Evolutionary conservation across 2,888 invertebrate genomes (phyloP).

Genomic region (Tuberolachnus salignus): DNA sequence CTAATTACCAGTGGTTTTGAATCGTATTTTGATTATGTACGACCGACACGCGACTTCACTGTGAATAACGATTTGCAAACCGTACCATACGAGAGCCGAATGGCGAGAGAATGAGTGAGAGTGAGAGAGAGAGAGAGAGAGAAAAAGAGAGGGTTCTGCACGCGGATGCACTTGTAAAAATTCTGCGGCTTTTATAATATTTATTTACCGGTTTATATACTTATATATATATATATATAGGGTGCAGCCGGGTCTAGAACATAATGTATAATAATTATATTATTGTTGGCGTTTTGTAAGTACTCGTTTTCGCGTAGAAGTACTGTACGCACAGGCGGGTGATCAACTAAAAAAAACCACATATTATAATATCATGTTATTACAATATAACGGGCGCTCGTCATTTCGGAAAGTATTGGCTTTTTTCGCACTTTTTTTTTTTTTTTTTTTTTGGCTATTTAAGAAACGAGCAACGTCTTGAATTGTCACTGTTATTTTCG

Average conservation of each 20-base stretch:
- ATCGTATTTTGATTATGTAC: slow-evolving; percentile 43
- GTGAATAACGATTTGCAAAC: slow-evolving; percentile 44
- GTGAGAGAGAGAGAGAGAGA: background rate
- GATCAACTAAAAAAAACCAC: too few relatives aligned
- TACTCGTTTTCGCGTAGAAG: background rate
- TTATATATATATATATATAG: too few relatives aligned
- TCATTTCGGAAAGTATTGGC: too few relatives aligned
- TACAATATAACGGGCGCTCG: too few relatives aligned
- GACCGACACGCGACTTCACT: slow-evolving; percentile 51
- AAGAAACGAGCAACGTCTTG: too few relatives aligned
- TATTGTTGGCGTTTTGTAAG: background rate
- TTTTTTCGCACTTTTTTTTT: too few relatives aligned
- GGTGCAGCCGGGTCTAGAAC: background rate
- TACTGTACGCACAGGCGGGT: too few relatives aligned
- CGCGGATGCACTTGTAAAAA: slow-evolving; percentile 4
- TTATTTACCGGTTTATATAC: slow-evolving; percentile 1
- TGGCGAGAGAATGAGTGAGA: background rate
- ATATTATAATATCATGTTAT: too few relatives aligned
- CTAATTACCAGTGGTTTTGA: slow-evolving; percentile 45
- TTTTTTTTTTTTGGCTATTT: too few relatives aligned
- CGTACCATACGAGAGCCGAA: background rate
- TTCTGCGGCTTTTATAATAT: background rate
- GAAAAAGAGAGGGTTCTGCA: background rate
- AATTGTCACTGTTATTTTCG: too few relatives aligned
- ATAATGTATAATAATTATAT: too few relatives aligned